Evolutionary conservation across 1,140 invertebrate species (phyloP).

Genomic region (Eueides isabella): DNA sequence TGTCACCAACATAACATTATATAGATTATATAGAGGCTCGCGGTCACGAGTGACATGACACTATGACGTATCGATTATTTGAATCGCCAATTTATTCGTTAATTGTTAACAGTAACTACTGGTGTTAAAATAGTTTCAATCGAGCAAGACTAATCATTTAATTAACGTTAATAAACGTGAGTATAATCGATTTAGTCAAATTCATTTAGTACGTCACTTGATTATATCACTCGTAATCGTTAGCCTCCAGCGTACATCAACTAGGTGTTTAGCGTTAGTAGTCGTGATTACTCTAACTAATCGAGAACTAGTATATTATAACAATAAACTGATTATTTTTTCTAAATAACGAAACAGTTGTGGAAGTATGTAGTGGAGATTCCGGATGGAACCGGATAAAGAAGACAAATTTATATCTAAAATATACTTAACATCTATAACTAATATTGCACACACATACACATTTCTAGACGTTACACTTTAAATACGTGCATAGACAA

Average conservation of each 20-base stretch:
- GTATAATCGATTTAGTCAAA: neutral
- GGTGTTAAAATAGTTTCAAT: constrained; percentile 12
- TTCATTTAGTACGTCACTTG: constrained; percentile 11
- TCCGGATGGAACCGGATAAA: constrained; percentile 42
- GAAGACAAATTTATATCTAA: constrained; percentile 56
- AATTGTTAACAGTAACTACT: neutral
- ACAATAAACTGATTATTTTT: constrained; percentile 59
- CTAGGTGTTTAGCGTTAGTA: constrained; percentile 70
- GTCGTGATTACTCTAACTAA: constrained; percentile 79
- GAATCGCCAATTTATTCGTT: neutral
- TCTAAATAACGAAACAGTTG: constrained; percentile 66
- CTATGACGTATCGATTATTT: neutral
- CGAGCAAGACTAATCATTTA: constrained; percentile 7
- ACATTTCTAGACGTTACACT: constrained; percentile 70
- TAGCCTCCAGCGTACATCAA: constrained; percentile 50
- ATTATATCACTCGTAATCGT: constrained; percentile 17
- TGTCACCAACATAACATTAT: constrained; percentile 73
- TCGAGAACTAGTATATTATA: constrained; percentile 56
- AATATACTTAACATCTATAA: constrained; percentile 73
- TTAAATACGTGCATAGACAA: constrained; percentile 56
- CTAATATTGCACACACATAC: constrained; percentile 82
- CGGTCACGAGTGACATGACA: constrained; percentile 9
- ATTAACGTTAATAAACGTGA: constrained; percentile 3
- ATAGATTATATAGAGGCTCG: constrained; percentile 36
- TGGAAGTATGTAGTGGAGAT: constrained; percentile 63